phyloP scores from a whole-genome alignment of 2,888 invertebrate genomes.

The Dryobota labecula region DNA sequence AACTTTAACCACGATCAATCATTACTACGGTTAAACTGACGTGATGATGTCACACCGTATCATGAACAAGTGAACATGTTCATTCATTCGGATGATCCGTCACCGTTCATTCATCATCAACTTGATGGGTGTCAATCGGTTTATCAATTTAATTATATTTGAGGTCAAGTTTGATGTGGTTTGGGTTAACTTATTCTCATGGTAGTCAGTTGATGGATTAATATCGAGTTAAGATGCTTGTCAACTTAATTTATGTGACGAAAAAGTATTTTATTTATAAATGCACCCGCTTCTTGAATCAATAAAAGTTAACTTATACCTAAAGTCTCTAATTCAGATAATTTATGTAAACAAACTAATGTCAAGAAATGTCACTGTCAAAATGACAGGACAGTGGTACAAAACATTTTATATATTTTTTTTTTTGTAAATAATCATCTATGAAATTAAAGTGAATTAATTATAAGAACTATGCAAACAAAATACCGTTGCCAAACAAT shows the following conservation, averaged over 20 bases:
- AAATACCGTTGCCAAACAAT: too few species aligned
- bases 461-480: too few species aligned
- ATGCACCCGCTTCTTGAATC: not conserved
- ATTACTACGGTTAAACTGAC: constrained; percentile 55
- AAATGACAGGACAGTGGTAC: too few species aligned
- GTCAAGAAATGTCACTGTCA: too few species aligned
- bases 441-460: too few species aligned
- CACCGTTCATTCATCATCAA: constrained; percentile 50
- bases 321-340: too few species aligned
- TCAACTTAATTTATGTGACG: constrained; percentile 17
- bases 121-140: constrained; percentile 51
- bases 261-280: constrained; percentile 10
- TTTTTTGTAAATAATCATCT: too few species aligned
- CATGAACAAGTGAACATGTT: constrained; percentile 55
- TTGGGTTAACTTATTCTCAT: constrained; percentile 40
- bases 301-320: too few species aligned
- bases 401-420: too few species aligned
- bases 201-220: constrained; percentile 37
- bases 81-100: constrained; percentile 56
- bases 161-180: constrained; percentile 51
- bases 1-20: constrained; percentile 56
- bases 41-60: constrained; percentile 52
- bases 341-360: too few species aligned
- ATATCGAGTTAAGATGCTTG: constrained; percentile 17
- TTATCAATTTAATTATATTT: constrained; percentile 49